Base-by-base conservation (phyloP, 2,888 invertebrate species). In the Andrena dorsata region DNA sequence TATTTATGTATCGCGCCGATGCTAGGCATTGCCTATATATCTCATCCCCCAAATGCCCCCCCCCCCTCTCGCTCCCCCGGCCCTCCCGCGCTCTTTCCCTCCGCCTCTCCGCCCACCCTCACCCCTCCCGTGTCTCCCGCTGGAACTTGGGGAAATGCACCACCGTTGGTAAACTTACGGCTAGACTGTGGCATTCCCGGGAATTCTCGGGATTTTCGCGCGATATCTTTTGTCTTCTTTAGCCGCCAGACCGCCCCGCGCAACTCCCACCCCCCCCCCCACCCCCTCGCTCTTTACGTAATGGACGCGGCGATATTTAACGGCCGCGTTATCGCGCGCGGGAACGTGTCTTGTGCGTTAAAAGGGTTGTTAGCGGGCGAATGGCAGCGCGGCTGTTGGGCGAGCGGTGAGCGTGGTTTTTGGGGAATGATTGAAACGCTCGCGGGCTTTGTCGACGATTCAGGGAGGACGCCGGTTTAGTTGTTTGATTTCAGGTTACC, bases 1-100 rank as follows among this genome's bases (percentile, higher is more conserved):
- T 93, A 92, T 93, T 93, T 93, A 93, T 93, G 93, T 91, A 92
- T 92, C 91, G 90, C 88, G 70, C 80, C 89, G 90, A 84, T 86
- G 83, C 66, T 83, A 85, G 87, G 68, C 75, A 66, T 66, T 51
- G 80, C 82, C 82, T 83, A 68, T 88, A 80, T 85, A 85, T 88
- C 80, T 82, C 87, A 73, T 80, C 79, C 79, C 73, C 82, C 80
- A 71, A 84, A 88, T 83, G 72, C 74, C 63, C 47, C 66, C 41
- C 74, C 63, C 47, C 66, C 41, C 28, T 58, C 74, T 64, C 58
- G 13, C 63, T 16, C 47, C 41, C 66, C 4, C 65, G 2, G 16
- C 28, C 30, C n/a, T n/a, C 26, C 16, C 8, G 20, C 56, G 26
- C 65, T 13, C 53, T 26, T 49, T 20, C 56, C 53, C 71, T 64